phyloP scores from a whole-genome alignment of 2,888 invertebrate species.

The Nomada ferruginata region DNA sequence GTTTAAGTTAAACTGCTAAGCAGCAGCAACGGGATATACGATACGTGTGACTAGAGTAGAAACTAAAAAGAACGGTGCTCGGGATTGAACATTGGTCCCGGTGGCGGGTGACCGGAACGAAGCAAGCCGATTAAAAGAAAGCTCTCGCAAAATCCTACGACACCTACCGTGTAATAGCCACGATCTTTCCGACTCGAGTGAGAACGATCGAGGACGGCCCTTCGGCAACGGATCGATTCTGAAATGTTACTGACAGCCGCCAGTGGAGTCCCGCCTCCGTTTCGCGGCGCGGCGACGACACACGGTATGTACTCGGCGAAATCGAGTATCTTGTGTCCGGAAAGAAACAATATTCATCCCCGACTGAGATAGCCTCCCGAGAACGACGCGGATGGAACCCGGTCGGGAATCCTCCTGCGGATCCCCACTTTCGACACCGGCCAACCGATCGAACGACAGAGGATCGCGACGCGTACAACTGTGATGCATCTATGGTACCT shows the following conservation, averaged over 20 bases:
- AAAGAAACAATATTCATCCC: slow-evolving; percentile 76
- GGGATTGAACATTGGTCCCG: too few relatives aligned
- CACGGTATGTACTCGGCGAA: slow-evolving; percentile 8
- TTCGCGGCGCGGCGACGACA: neutral
- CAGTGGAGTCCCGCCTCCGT: neutral
- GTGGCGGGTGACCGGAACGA: too few relatives aligned
- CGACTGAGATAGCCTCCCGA: slow-evolving; percentile 72
- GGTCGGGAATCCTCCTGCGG: slow-evolving; percentile 42
- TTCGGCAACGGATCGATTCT: neutral
- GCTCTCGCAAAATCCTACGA: slow-evolving; percentile 2
- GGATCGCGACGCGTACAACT: slow-evolving; percentile 61
- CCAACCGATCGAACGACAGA: slow-evolving; percentile 58
- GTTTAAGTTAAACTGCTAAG: too few relatives aligned
- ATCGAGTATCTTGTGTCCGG: slow-evolving; percentile 70
- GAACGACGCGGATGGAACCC: slow-evolving; percentile 46
- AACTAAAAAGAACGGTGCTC: too few relatives aligned
- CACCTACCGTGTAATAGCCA: slow-evolving; percentile 37
- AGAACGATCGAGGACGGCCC: neutral
- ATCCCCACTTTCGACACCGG: slow-evolving; percentile 66
- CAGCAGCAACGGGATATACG: too few relatives aligned
- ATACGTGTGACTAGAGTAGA: too few relatives aligned
- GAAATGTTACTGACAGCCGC: slow-evolving; percentile 9
- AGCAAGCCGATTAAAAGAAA: neutral
- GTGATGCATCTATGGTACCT: slow-evolving; percentile 61
- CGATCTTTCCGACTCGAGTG: neutral